A percentile compares a stretch with the other conserved stretches of the same genome.
Conservation (phyloP, 2,888 invertebrate genomes). For the Drosophila hamatofila region DNA sequence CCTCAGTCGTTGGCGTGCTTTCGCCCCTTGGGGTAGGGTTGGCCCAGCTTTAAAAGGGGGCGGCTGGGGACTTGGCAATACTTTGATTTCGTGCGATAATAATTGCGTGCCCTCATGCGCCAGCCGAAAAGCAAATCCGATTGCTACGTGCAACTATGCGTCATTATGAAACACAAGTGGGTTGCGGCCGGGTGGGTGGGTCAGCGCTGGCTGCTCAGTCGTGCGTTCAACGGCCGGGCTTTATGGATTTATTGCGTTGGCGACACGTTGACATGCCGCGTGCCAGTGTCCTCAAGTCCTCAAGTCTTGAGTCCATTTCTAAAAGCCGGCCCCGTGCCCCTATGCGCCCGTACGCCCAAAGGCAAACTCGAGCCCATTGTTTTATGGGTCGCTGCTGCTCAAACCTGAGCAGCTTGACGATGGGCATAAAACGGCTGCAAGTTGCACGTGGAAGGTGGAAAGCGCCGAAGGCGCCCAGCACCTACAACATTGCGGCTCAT, state of each 20-base stretch:
- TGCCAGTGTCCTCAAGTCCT: conserved; percentile 32
- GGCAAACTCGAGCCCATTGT: conserved; percentile 58
- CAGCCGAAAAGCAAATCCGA: conserved; percentile 36
- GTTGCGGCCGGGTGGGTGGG: conserved; percentile 6
- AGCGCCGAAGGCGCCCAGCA: conserved; percentile 17
- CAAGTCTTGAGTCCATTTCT: conserved; percentile 36
- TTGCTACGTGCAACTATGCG: conserved; percentile 71
- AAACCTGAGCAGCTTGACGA: conserved; percentile 22
- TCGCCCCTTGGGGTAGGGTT: neutral
- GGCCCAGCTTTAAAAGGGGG: conserved; percentile 2
- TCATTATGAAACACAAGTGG: conserved; percentile 37
- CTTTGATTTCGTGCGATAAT: conserved; percentile 81
- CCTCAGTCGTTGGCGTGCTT: conserved; percentile 22
- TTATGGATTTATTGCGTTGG: conserved; percentile 72
- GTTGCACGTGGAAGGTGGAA: conserved; percentile 27
- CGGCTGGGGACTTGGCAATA: conserved; percentile 26
- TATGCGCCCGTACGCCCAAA: neutral
- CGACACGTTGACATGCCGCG: conserved; percentile 76
- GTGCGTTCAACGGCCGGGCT: conserved; percentile 60
- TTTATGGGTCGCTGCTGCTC: conserved; percentile 55
- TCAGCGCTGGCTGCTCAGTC: conserved; percentile 37
- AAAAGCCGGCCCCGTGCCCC: conserved; percentile 5
- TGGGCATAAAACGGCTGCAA: conserved; percentile 31
- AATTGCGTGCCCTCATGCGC: conserved; percentile 62
- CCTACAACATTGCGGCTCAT: conserved; percentile 24